These are phyloP conservation scores for Poeciliopsis presidionis DNA, from an alignment of 2,797 vertebrate genomes.

Conservation along the genomic window DNA sequence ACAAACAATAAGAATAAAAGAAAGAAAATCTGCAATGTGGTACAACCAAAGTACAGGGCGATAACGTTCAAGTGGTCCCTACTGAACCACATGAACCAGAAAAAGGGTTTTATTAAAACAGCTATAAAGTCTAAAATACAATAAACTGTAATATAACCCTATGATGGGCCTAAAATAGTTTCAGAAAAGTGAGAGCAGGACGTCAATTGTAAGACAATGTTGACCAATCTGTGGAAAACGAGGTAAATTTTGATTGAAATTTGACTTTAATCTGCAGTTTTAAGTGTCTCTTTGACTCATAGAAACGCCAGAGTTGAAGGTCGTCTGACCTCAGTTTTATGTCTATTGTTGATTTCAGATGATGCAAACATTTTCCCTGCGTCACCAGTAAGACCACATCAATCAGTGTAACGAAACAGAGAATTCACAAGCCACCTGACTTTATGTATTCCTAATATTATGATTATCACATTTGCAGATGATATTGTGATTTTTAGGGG, in stretches of 20 bases:
- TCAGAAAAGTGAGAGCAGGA: neutral
- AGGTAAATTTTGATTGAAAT: neutral
- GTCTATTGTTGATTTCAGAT: neutral
- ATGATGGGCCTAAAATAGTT: neutral
- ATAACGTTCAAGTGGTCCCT: too few relatives aligned
- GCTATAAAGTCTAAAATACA: neutral
- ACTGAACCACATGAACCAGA: neutral
- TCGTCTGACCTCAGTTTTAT: neutral
- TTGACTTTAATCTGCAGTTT: neutral
- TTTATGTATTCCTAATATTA: too few relatives aligned
- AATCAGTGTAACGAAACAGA: neutral
- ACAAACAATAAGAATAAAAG: neutral
- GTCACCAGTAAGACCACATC: neutral
- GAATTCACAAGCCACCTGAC: neutral
- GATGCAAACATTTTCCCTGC: neutral
- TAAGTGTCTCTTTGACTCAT: neutral
- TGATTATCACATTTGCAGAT: too few relatives aligned
- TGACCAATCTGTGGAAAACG: neutral
- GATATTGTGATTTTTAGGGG: too few relatives aligned
- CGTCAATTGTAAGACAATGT: neutral
- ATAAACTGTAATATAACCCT: neutral
- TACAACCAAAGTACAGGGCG: neutral
- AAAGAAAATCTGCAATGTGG: neutral
- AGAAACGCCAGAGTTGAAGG: neutral
- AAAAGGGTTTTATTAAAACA: neutral